A percentile compares a stretch with the other conserved stretches of the same genome.
Conservation (phyloP, 2,113 vertebrate species). For the Pycnonotus jocosus region DNA sequence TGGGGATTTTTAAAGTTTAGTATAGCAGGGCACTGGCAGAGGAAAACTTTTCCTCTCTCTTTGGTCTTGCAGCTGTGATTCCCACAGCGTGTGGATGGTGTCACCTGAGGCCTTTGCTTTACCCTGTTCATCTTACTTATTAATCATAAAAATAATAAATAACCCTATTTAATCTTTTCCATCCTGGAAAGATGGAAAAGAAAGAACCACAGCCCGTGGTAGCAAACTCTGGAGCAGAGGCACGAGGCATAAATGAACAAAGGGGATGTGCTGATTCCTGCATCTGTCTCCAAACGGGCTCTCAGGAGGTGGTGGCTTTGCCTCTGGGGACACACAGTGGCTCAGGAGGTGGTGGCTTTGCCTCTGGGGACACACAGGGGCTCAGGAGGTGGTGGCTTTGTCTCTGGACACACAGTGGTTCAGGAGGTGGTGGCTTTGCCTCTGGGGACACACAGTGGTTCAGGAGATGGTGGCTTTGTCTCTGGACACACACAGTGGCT, state of each 20-base stretch:
- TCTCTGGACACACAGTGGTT: not conserved
- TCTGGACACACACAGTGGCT: no score
- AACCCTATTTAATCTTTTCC: not conserved
- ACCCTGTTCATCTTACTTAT: not conserved
- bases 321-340: not conserved
- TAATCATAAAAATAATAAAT: not conserved
- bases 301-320: not conserved
- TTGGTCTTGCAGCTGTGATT: not conserved
- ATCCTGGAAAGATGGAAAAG: not conserved
- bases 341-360: not conserved
- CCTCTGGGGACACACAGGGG: no score
- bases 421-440: not conserved
- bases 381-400: not conserved
- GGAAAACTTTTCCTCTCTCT: not conserved
- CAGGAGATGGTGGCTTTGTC: not conserved
- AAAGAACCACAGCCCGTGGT: not conserved
- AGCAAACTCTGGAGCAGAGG: not conserved
- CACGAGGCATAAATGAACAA: fast-evolving
- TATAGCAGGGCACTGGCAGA: not conserved
- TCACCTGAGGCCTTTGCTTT: not conserved
- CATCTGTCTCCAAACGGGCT: fast-evolving
- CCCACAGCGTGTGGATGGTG: not conserved
- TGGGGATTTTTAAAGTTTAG: not conserved
- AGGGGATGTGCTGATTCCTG: fast-evolving
- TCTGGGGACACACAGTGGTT: not conserved